phyloP scores from a whole-genome alignment of 1,140 invertebrate genomes.

The Plutomurus gul region DNA sequence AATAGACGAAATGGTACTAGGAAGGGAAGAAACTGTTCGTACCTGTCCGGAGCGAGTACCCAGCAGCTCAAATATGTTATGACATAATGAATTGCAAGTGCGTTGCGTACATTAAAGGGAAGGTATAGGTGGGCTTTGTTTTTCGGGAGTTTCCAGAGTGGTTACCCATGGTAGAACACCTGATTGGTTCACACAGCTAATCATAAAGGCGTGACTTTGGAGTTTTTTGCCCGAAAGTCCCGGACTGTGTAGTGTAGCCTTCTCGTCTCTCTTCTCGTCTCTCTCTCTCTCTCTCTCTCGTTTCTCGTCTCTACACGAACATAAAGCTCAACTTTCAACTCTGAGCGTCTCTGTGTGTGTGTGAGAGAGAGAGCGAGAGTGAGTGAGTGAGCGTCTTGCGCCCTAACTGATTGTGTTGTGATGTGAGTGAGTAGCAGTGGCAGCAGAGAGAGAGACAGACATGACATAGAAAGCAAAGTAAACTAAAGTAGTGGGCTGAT shows the following conservation, averaged over 20 bases:
- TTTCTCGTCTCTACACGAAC: background rate
- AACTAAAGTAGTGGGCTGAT: background rate
- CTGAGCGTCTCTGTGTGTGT: constrained; percentile 1
- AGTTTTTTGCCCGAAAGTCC: constrained; percentile 41
- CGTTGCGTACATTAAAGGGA: constrained; percentile 45
- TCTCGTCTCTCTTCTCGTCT: background rate
- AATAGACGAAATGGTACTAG: too few relatives aligned
- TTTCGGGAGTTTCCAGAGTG: constrained; percentile 51
- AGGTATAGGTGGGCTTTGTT: constrained; percentile 52
- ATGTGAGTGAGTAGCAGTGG: background rate
- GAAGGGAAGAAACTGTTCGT: background rate
- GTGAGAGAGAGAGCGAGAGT: constrained; percentile 16
- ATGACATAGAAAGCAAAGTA: background rate
- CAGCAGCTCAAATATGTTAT: background rate
- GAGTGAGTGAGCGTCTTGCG: constrained; percentile 24
- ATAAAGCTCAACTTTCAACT: constrained; percentile 27
- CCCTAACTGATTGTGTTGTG: constrained; percentile 20
- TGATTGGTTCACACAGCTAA: constrained; percentile 54
- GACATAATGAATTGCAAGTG: constrained; percentile 23
- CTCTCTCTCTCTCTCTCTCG: background rate
- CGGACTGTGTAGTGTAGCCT: constrained; percentile 31
- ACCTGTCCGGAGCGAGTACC: background rate
- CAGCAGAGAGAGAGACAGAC: constrained; percentile 11
- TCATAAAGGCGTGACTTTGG: constrained; percentile 54
- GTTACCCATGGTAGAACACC: constrained; percentile 49